Evolutionary conservation across 2,888 invertebrate genomes (phyloP).

Genomic region (Lucinisca nassula): DNA sequence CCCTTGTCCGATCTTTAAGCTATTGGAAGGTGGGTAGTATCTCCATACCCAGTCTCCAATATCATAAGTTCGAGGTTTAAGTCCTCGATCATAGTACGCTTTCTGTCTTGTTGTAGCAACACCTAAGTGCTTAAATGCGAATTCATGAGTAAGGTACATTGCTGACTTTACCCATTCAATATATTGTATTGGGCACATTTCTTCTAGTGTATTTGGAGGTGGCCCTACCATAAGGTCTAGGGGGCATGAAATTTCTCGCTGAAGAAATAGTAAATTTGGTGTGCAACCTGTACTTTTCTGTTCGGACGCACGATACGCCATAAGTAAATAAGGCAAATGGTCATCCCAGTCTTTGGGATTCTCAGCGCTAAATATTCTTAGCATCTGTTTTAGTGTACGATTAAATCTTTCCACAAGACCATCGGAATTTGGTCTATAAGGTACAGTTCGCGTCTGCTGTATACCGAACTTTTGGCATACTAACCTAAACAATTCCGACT

Average conservation of each 20-base stretch:
- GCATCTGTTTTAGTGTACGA: neutral
- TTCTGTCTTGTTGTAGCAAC: neutral
- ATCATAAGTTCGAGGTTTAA: neutral
- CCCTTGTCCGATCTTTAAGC: neutral
- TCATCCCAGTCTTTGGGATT: neutral
- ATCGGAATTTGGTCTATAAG: neutral
- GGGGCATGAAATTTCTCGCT: neutral
- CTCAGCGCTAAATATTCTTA: neutral
- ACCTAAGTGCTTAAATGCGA: neutral
- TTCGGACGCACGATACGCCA: no score
- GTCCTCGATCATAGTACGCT: neutral
- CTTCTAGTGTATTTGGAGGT: no score
- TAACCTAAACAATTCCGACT: neutral
- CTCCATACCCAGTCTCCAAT: neutral
- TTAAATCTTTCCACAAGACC: neutral
- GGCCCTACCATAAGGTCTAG: no score
- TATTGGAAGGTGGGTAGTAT: neutral
- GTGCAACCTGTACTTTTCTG: conserved; percentile 7
- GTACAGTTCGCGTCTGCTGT: neutral
- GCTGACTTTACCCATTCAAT: neutral
- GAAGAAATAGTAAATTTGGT: neutral
- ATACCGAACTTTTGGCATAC: neutral
- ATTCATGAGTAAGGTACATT: neutral
- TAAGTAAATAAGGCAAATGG: neutral
- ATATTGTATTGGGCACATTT: conserved; percentile 8